Base-by-base conservation (phyloP, 1,140 invertebrate species). In the Euura lappo region DNA sequence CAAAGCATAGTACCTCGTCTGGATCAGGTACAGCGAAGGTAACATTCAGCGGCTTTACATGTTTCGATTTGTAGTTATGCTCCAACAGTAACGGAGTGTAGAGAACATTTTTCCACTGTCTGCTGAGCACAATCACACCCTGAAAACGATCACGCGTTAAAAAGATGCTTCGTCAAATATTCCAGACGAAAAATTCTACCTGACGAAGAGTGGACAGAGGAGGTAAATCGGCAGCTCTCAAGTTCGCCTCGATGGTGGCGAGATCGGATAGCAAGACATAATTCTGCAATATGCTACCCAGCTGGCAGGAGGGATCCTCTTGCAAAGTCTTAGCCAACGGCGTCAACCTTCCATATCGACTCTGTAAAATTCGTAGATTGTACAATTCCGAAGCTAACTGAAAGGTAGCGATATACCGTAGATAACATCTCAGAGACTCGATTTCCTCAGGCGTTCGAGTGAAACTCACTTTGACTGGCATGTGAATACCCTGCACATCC, bases 51-150 rank as follows among this genome's bases (percentile, higher is more conserved):
- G 95, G 93, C 79, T 96, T 94, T 75, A 92, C 90, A 51, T 94
- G 88, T 82, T 95, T 93, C 69, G 91, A 93, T 89, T 96, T 97
- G 80, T 95, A 94, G 83, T 95, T 96, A 82, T 97, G 94, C 79
- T 98, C 96, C 69, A 97, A 90, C 47, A 98, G 87, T 68, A 97
- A 89, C 1, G 97, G 97, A 77, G 97, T 98, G 82, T 98, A 98
- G 2, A 99, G 87, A 3, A 97, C 94, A 85, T 97, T 98, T 86
- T 99, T 99, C 97, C 97, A 99, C 83, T 99, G 97, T 2, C 97
- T 91, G 79, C 96, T 97, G 28, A 99, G 84, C 66, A 97, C 95
- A 82, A 97, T 93, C 28, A 98, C 93, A n/a, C 96, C 96, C 92
- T 96, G 76, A 46, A 87, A 81, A 75, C 51, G 51, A 2, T 3